phyloP scores from a whole-genome alignment of 1,140 invertebrate genomes.

The Oreohelix idahoensis region DNA sequence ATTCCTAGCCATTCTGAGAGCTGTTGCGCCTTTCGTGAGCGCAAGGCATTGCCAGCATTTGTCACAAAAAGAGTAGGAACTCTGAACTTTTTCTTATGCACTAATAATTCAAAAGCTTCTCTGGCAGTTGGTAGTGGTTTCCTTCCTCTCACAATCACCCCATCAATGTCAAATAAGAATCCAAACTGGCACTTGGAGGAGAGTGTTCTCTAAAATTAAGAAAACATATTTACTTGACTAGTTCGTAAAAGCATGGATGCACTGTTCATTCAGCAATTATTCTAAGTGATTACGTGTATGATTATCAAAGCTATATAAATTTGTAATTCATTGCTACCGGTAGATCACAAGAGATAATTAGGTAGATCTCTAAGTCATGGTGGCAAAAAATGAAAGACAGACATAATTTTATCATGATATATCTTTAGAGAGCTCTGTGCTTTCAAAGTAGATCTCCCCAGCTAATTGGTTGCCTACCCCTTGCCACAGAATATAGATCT shows the following conservation, averaged over 20 bases:
- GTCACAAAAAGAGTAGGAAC: constrained; percentile 73
- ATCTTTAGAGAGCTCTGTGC: too few species aligned
- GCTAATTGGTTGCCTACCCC: too few species aligned
- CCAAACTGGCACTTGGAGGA: constrained; percentile 61
- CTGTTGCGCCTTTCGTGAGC: constrained; percentile 72
- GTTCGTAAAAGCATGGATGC: not conserved
- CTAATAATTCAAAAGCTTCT: constrained; percentile 67
- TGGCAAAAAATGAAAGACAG: too few species aligned
- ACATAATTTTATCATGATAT: too few species aligned
- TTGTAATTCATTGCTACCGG: too few species aligned
- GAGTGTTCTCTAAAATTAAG: constrained; percentile 19
- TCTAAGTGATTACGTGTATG: too few species aligned
- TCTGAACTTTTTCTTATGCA: constrained; percentile 66
- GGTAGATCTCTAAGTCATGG: too few species aligned
- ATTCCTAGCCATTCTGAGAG: constrained; percentile 70
- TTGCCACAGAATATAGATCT: too few species aligned
- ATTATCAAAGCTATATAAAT: too few species aligned
- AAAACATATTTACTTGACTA: not conserved
- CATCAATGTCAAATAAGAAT: constrained; percentile 74
- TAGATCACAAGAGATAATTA: too few species aligned
- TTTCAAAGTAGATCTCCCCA: too few species aligned
- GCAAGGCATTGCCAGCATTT: constrained; percentile 71
- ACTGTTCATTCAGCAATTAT: too few species aligned
- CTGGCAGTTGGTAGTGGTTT: constrained; percentile 68
- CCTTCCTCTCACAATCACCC: constrained; percentile 72